Base-by-base conservation (phyloP, 2,888 invertebrate genomes). In the Meandrusa payeni region DNA sequence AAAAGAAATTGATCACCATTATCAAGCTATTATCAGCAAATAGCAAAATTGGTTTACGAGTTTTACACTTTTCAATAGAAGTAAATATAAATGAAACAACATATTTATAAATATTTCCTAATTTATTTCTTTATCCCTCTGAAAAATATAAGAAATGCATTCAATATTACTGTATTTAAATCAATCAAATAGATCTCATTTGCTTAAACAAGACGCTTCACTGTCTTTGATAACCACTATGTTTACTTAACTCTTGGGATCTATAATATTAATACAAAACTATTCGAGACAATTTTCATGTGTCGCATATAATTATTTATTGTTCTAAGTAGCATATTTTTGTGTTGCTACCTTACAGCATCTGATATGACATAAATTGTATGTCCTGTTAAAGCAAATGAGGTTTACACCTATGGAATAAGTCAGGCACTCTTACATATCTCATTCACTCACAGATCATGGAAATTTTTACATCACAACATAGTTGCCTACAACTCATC, bases 121-220 rank as follows among this genome's bases (percentile, higher is more conserved):
- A 54, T 78, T 82, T 81, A 81, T 52, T 76, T 79, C 62, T 64
- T 65, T 67, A 71, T 65, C 69, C 69, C 78, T 80, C 73, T 61
- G 67, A 77, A 67, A 78, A 60, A 72, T 68, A 67, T 59, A 59
- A 77, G 76, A 83, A 83, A 85, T 82, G 83, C 82, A 76, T 74
- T 77, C 62, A 69, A 78, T 69, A 78, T 86, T 86, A 87, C 85
- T 85, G 86, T 87, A 87, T 86, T 83, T 79, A 69, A 71, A 71
- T 69, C 48, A 58, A 64, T 64, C 61, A 74, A 67, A 59, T 61
- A 61, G 68, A 57, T 55, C 46, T 32, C 46, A 38, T 38, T 38
- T 43, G 43, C 32, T 37, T 38, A 12, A 27, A 32, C 23, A 3
- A 26, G 40, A 38, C 17, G 12, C 13, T n/a, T 11, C 11, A 31